Percentiles rank a stretch among this genome's conserved stretches.
Conservation (phyloP, 2,888 invertebrate genomes). For the Sussaba pulchella region DNA sequence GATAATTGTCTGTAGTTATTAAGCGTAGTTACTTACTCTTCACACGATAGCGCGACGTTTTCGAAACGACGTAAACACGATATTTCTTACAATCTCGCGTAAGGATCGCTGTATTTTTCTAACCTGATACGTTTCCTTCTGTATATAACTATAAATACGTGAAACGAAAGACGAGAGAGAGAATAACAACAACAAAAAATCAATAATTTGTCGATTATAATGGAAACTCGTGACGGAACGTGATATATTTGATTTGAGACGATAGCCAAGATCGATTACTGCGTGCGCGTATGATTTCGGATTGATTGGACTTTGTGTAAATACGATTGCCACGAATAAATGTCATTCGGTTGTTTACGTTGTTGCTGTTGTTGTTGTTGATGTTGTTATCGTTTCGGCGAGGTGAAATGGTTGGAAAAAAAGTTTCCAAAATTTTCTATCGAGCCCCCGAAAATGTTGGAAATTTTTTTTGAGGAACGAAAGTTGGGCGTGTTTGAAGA, state of each 20-base stretch:
- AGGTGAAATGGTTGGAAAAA: conserved; percentile 41
- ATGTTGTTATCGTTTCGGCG: background rate
- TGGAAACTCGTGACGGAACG: conserved; percentile 12
- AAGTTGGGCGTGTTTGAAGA: conserved; percentile 11
- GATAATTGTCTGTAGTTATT: conserved; percentile 55
- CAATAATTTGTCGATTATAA: conserved; percentile 52
- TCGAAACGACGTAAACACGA: conserved; percentile 67
- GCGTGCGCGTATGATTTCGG: background rate
- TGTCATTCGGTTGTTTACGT: conserved; percentile 1
- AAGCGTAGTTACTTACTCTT: conserved; percentile 45
- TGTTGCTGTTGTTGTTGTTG: conserved; percentile 9
- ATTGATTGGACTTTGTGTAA: conserved; percentile 63
- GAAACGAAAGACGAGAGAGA: conserved; percentile 59
- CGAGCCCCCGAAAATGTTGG: conserved; percentile 69
- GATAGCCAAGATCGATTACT: conserved; percentile 3
- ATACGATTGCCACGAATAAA: conserved; percentile 53
- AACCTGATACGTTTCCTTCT: conserved; percentile 80
- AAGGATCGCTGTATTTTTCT: conserved; percentile 83
- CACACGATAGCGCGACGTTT: conserved; percentile 63
- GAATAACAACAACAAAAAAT: too few relatives aligned
- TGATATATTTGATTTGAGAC: conserved; percentile 36
- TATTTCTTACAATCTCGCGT: conserved; percentile 79
- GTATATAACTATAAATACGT: conserved; percentile 75
- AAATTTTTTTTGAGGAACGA: conserved; percentile 69
- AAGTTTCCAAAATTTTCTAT: conserved; percentile 71